A percentile compares a stretch with the other conserved stretches of the same genome.
Evolutionary conservation across 2,797 vertebrate species (phyloP).

Genomic region (Melanotaenia trifasciata): DNA sequence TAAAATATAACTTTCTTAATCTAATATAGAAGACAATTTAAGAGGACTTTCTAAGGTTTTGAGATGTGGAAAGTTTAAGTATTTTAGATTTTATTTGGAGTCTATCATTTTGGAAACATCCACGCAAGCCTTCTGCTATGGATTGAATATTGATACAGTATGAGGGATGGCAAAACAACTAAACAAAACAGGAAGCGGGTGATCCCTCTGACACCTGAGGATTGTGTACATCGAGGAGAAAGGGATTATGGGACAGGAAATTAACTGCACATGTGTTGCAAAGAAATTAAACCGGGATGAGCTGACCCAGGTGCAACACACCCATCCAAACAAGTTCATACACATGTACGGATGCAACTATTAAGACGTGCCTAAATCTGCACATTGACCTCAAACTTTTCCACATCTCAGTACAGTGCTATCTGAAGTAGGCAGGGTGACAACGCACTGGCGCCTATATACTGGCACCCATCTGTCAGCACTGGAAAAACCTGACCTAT

Average conservation of each 20-base stretch:
- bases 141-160: neutral
- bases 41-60: neutral
- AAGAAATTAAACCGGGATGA: conserved; percentile 15
- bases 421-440: conserved; percentile 52
- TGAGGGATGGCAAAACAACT: conserved; percentile 20
- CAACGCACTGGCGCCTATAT: conserved; percentile 51
- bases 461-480: conserved; percentile 54
- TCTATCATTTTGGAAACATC: neutral
- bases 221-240: conserved; percentile 32
- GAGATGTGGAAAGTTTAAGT: neutral
- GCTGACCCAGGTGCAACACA: neutral
- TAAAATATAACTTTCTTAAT: neutral
- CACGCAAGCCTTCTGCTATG: neutral
- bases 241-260: conserved; percentile 44
- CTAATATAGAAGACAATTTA: neutral
- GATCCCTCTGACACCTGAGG: conserved; percentile 40
- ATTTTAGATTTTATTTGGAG: neutral
- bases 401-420: conserved; percentile 37
- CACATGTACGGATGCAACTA: neutral
- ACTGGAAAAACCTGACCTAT: conserved; percentile 71
- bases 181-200: conserved; percentile 50
- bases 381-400: conserved; percentile 34
- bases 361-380: conserved; percentile 26
- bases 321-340: neutral
- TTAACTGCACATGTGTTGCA: conserved; percentile 24